Conservation (phyloP, 2,797 vertebrate genomes). For the Hemibagrus guttatus region DNA sequence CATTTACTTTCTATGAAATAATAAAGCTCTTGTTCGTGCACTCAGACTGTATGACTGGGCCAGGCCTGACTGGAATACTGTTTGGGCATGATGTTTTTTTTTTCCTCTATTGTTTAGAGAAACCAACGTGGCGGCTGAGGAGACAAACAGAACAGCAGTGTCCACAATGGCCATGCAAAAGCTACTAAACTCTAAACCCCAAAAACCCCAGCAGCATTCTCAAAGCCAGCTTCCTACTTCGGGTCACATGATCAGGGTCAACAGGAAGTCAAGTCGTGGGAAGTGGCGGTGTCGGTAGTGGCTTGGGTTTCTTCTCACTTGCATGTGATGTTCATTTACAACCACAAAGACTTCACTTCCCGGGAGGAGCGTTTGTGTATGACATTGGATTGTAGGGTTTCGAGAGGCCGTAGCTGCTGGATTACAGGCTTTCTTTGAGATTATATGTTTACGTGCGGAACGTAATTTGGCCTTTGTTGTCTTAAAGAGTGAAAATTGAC, state of each 20-base stretch:
- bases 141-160: conserved; percentile 50
- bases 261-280: conserved; percentile 62
- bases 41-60: not conserved
- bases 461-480: conserved; percentile 36
- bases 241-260: conserved; percentile 67
- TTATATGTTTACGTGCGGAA: conserved; percentile 36
- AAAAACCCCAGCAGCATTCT: conserved; percentile 56
- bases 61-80: conserved; percentile 47
- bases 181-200: conserved; percentile 55
- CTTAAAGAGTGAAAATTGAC: conserved; percentile 43
- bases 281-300: conserved; percentile 47
- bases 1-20: not conserved
- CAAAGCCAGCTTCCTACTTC: conserved; percentile 51
- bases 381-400: conserved; percentile 41
- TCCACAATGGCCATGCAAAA: conserved; percentile 54
- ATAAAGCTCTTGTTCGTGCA: not conserved
- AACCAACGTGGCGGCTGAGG: conserved; percentile 54
- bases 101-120: conserved; percentile 62
- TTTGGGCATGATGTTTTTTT: conserved; percentile 58
- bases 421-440: conserved; percentile 49
- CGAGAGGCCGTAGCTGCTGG: conserved; percentile 27
- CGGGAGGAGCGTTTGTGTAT: conserved; percentile 26
- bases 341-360: conserved; percentile 16
- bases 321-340: conserved; percentile 46
- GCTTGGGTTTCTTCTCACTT: conserved; percentile 45